Percentiles rank a stretch among this genome's conserved stretches.
phyloP scores from a whole-genome alignment of 1,140 invertebrate genomes.

The Zaprionus nigranus region DNA sequence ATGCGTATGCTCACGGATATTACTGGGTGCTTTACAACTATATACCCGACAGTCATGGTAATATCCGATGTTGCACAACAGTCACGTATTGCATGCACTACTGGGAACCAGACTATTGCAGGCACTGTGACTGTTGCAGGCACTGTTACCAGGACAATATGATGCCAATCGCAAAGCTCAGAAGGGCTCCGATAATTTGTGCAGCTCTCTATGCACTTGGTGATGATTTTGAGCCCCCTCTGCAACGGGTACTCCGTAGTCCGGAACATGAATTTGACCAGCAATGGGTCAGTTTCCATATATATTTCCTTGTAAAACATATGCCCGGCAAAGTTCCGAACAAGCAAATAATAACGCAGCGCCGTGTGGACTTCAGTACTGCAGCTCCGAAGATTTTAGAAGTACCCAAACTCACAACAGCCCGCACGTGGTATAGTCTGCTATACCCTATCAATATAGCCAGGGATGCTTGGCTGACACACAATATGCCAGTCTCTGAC shows the following conservation, averaged over 20 bases:
- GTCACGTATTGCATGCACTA: slow-evolving; percentile 96
- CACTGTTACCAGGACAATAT: slow-evolving; percentile 92
- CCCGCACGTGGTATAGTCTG: slow-evolving; percentile 68
- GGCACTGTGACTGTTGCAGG: slow-evolving; percentile 92
- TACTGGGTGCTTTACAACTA: slow-evolving; percentile 96
- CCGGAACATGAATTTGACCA: slow-evolving; percentile 87
- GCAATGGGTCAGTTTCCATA: slow-evolving; percentile 92
- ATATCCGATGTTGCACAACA: slow-evolving; percentile 89
- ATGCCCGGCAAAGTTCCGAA: slow-evolving; percentile 89
- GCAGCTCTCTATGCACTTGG: slow-evolving; percentile 91
- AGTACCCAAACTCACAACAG: neutral
- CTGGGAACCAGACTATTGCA: too few species aligned
- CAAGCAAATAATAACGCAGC: slow-evolving; percentile 85
- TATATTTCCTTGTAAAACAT: slow-evolving; percentile 92
- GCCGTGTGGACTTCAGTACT: slow-evolving; percentile 87
- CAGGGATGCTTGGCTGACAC: slow-evolving; percentile 90
- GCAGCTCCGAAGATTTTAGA: neutral
- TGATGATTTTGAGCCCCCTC: slow-evolving; percentile 87
- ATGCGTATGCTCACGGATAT: slow-evolving; percentile 88
- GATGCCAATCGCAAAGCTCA: slow-evolving; percentile 90
- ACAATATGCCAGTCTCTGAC: slow-evolving; percentile 93
- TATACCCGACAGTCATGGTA: slow-evolving; percentile 87
- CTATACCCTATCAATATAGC: slow-evolving; percentile 95
- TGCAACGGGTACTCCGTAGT: slow-evolving; percentile 88
- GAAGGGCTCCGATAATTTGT: slow-evolving; percentile 88